Conservation (phyloP, 35 echinoderm and acorn worm genomes). For the Holothuria glaberrima region DNA sequence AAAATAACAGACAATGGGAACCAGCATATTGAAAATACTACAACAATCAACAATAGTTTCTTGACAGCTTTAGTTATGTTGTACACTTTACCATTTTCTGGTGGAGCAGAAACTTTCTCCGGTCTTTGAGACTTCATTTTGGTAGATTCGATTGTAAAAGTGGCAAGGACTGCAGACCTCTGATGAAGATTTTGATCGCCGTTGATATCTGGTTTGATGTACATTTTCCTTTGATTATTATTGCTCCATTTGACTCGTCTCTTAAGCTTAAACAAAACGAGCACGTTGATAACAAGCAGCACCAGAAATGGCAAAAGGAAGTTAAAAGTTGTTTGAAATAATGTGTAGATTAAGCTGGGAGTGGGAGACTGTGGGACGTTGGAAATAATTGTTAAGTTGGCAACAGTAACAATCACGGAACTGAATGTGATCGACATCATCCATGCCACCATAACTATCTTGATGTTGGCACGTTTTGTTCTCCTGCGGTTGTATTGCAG, state of each 20-base stretch:
- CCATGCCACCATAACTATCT: not conserved
- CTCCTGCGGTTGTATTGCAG: not conserved
- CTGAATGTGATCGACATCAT: not conserved
- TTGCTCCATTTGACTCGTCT: constrained; percentile 1
- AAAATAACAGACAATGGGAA: not conserved
- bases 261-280: not conserved
- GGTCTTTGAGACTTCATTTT: too few species aligned
- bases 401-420: not conserved
- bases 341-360: not conserved
- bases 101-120: too few species aligned
- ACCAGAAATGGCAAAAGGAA: not conserved
- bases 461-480: constrained; percentile 13
- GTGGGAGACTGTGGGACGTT: not conserved
- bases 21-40: not conserved
- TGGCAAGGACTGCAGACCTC: too few species aligned
- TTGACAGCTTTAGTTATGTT: not conserved
- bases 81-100: not conserved
- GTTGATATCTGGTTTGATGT: too few species aligned
- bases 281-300: not conserved
- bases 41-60: not conserved
- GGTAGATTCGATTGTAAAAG: too few species aligned
- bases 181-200: too few species aligned
- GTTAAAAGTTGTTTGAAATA: not conserved
- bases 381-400: not conserved
- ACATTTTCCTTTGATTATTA: too few species aligned